Conservation (phyloP, 1,140 invertebrate genomes). For the Zaprionus gabonicus region DNA sequence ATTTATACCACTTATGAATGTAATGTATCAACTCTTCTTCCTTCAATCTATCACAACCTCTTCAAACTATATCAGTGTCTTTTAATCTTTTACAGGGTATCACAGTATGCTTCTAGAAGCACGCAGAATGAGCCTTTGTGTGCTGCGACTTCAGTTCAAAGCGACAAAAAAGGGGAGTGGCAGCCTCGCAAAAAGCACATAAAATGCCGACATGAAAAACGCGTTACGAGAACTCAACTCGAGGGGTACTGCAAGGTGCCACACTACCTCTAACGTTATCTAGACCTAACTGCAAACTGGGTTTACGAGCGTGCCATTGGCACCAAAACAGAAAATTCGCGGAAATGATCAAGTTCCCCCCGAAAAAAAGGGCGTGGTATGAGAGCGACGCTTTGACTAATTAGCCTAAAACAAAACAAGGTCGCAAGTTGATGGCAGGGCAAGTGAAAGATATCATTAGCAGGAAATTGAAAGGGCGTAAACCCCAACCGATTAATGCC, state of each 20-base stretch:
- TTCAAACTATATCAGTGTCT: not conserved
- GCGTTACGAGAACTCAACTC: constrained; percentile 60
- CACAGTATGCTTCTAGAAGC: constrained; percentile 14
- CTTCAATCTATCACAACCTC: not conserved
- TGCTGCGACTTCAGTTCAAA: constrained; percentile 20
- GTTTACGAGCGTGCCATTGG: constrained; percentile 67
- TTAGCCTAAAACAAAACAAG: constrained; percentile 27
- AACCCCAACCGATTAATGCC: not conserved
- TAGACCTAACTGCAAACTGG: constrained; percentile 62
- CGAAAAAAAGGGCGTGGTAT: constrained; percentile 28
- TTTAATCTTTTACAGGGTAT: not conserved
- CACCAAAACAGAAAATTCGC: constrained; percentile 48
- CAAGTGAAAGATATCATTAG: constrained; percentile 14
- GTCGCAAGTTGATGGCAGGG: constrained; percentile 10
- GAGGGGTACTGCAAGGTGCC: constrained; percentile 14
- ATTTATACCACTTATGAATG: not conserved
- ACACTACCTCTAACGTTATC: not conserved
- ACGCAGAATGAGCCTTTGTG: constrained; percentile 32
- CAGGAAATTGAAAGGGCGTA: constrained; percentile 19
- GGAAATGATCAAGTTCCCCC: constrained; percentile 41
- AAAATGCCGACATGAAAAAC: constrained; percentile 76
- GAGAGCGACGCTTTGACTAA: constrained; percentile 25
- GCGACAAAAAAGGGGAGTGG: constrained; percentile 29
- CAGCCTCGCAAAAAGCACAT: constrained; percentile 29
- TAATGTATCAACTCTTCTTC: not conserved